A percentile compares a stretch with the other conserved stretches of the same genome.
phyloP scores from a whole-genome alignment of 1,140 invertebrate genomes.

The Palaemon carinicauda region DNA sequence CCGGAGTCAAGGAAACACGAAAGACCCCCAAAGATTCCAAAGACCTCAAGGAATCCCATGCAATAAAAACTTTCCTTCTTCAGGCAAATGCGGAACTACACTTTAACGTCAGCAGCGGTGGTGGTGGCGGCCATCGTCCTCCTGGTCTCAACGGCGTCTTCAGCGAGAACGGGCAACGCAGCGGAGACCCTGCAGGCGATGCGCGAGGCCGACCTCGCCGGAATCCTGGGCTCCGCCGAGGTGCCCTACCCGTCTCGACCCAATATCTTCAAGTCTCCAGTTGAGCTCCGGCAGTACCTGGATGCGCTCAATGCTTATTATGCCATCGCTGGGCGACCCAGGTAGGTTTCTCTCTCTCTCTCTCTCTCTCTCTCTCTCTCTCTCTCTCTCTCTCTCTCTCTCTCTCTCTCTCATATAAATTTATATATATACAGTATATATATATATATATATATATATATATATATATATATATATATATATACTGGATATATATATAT shows the following conservation, averaged over 20 bases:
- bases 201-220: constrained; percentile 25
- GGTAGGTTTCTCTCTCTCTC: background rate
- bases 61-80: too few species aligned
- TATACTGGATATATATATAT: too few species aligned
- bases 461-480: too few species aligned
- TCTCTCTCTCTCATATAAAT: too few species aligned
- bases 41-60: background rate
- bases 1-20: too few species aligned
- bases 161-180: background rate
- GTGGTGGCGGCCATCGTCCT: background rate
- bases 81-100: background rate
- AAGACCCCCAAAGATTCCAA: too few species aligned
- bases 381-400: too few species aligned
- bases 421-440: too few species aligned
- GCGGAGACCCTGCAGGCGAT: constrained; percentile 20
- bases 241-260: constrained; percentile 45
- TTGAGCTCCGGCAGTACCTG: constrained; percentile 46
- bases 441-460: too few species aligned
- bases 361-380: too few species aligned
- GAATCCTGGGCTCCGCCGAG: constrained; percentile 24
- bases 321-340: constrained; percentile 50
- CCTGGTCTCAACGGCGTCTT: background rate
- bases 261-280: constrained; percentile 41
- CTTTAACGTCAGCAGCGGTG: constrained; percentile 7
- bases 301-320: constrained; percentile 53